Evolutionary conservation across 2,797 vertebrate species (phyloP).

Genomic region (Danio albolineatus): DNA sequence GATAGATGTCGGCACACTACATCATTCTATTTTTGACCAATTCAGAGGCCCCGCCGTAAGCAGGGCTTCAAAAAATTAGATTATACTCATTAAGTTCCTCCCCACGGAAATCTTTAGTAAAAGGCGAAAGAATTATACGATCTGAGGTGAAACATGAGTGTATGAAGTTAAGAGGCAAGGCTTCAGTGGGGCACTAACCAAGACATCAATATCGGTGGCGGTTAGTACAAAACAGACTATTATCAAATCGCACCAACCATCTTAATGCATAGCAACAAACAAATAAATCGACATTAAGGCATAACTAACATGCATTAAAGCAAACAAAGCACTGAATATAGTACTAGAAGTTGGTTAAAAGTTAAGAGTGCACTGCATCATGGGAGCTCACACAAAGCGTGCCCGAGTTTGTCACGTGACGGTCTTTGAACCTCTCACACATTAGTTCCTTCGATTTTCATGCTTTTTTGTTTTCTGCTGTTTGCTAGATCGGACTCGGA

Average conservation of each 20-base stretch:
- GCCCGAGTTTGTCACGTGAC: background rate
- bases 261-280: background rate
- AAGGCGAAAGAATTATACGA: conserved; percentile 60
- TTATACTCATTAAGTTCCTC: conserved; percentile 42
- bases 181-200: background rate
- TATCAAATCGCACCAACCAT: background rate
- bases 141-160: conserved; percentile 47
- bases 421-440: background rate
- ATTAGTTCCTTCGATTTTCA: background rate
- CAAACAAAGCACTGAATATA: background rate
- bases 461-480: background rate
- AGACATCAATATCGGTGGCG: conserved; percentile 15
- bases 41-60: rapidly evolving
- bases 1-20: too few relatives aligned
- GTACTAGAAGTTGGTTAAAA: background rate
- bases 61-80: background rate
- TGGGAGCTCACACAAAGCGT: background rate
- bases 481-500: background rate
- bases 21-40: rapidly evolving
- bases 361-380: conserved; percentile 8
- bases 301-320: background rate
- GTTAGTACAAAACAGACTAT: background rate
- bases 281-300: background rate
- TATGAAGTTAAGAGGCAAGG: rapidly evolving
- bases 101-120: conserved; percentile 60